Percentiles rank a stretch among this genome's conserved stretches.
phyloP scores from a whole-genome alignment of 2,797 vertebrate species.

The Sebastes cheni region DNA sequence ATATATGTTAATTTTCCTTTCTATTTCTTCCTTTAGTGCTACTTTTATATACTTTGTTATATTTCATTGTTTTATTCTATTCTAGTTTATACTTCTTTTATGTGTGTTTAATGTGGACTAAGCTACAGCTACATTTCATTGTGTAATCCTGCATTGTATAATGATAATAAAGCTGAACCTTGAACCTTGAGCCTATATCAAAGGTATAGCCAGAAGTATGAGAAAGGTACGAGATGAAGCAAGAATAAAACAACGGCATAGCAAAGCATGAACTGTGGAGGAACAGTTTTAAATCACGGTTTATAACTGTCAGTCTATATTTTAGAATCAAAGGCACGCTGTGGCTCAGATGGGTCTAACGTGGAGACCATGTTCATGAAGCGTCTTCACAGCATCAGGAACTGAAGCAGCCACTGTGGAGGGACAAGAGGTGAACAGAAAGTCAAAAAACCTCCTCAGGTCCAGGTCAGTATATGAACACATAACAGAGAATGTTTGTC shows the following conservation, averaged over 20 bases:
- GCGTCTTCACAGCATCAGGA: conserved; percentile 74
- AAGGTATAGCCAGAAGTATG: background rate
- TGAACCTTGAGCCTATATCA: background rate
- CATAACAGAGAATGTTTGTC: background rate
- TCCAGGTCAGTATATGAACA: background rate
- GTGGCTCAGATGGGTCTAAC: conserved; percentile 5
- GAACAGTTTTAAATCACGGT: background rate
- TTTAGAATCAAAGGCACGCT: background rate
- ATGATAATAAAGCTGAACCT: background rate
- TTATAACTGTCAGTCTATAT: background rate
- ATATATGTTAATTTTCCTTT: background rate
- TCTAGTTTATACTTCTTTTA: background rate
- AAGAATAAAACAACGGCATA: background rate
- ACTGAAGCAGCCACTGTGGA: conserved; percentile 80
- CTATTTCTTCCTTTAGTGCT: background rate
- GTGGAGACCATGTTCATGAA: conserved; percentile 2
- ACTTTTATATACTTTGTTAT: background rate
- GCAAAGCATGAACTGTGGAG: background rate
- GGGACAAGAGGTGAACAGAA: background rate
- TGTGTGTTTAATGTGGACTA: background rate
- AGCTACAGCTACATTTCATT: background rate
- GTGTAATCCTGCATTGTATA: background rate
- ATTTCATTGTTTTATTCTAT: background rate
- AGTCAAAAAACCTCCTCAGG: background rate
- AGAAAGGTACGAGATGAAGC: background rate